Evolutionary conservation across 2,113 vertebrate genomes (phyloP), one percentile per base, ranked within the genome.

Genomic region (Sebastes schlegelii): DNA sequence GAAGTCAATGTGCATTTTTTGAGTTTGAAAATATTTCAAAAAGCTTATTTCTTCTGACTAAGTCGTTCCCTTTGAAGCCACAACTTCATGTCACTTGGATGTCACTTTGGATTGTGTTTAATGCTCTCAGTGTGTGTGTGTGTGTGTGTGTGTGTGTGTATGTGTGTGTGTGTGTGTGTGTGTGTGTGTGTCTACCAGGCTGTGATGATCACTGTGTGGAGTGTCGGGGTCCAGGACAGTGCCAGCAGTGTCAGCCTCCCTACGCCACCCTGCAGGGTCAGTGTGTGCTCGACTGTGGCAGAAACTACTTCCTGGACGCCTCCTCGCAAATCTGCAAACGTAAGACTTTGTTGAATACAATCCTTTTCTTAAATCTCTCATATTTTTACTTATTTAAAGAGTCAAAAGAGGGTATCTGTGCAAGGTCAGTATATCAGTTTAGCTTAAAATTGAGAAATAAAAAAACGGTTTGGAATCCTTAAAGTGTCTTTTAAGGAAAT

Each of bases 151-250:
- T 21, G 54, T 57, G 55, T 34, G 58, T 16, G 49, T n/a, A n/a
- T 83, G 45, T 40, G 8, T 45, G 40, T 72, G 62, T 64, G 62
- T 64, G 62, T 64, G 62, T 64, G 40, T 66, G 63, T 21, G 63
- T 51, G 66, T 17, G 23, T 52, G 48, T 46, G 23, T 69, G 5
- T 79, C 49, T 92, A 81, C 6, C 74, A 99, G 98, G 88, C 45
- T 99, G 98, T n/a, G 96, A 95, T 0, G 94, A 92, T 0, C 92
- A 92, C 84, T 99, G 98, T 85, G 78, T 94, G 23, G 86, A 86
- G 75, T 99, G 98, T 77, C 85, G 6, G 4, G 95, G 90, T 10
- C 89, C 95, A 0, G 92, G 72, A 0, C 90, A 87, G 8, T 99
- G 98, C 46, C 92, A 78, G 66, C 94, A 46, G 3, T 99, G 98